Evolutionary conservation across 1,140 invertebrate genomes (phyloP).

Genomic region (Pinna nobilis): DNA sequence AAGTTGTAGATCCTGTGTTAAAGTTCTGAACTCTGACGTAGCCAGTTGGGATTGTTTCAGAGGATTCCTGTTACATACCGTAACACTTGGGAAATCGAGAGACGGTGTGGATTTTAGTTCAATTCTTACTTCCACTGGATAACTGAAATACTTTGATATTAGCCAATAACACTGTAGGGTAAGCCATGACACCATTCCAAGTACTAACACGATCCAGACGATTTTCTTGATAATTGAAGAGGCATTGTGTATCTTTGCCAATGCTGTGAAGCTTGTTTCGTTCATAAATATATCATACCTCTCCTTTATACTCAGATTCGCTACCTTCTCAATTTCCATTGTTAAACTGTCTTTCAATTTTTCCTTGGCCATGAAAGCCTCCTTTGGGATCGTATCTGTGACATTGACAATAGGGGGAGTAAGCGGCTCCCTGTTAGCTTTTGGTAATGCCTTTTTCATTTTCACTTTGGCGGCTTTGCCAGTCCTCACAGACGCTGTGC

Average conservation of each 20-base stretch:
- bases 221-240: constrained; percentile 47
- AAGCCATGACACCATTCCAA: constrained; percentile 53
- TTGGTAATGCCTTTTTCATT: too few relatives aligned
- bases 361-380: constrained; percentile 10
- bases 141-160: constrained; percentile 58
- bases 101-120: constrained; percentile 44
- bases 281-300: constrained; percentile 36
- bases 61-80: constrained; percentile 74
- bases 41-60: constrained; percentile 36
- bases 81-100: constrained; percentile 72
- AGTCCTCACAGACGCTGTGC: too few relatives aligned
- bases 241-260: constrained; percentile 60
- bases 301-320: constrained; percentile 17
- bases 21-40: not conserved
- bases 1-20: constrained; percentile 22
- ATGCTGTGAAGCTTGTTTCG: constrained; percentile 65
- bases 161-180: constrained; percentile 58
- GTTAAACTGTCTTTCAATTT: not conserved
- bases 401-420: constrained; percentile 23
- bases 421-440: too few relatives aligned
- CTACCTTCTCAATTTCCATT: not conserved
- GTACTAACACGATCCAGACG: constrained; percentile 50
- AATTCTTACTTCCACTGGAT: constrained; percentile 63
- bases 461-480: too few relatives aligned
- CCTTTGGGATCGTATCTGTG: constrained; percentile 5